Conservation (phyloP, 2,797 vertebrate species). For the Hoplostethus mediterraneus region DNA sequence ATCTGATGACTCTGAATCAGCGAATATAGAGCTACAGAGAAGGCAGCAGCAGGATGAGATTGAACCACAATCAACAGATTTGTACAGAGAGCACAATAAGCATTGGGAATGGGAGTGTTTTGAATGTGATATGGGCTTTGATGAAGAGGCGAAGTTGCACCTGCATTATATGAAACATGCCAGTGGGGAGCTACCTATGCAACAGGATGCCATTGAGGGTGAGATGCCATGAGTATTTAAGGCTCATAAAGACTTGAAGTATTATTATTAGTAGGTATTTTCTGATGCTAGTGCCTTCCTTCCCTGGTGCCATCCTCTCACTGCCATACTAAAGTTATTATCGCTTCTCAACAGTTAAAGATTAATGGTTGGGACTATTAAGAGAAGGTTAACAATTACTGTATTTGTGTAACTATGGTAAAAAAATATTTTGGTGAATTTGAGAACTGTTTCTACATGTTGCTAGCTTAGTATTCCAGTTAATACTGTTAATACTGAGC, state of each 20-base stretch:
- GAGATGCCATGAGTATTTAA: constrained; percentile 13
- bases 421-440: not conserved
- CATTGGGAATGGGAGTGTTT: constrained; percentile 77
- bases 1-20: not conserved
- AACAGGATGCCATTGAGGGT: constrained; percentile 12
- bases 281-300: not conserved
- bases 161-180: constrained; percentile 82
- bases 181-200: constrained; percentile 76
- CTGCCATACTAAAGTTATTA: too few relatives aligned
- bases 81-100: constrained; percentile 28
- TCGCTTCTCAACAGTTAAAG: not conserved
- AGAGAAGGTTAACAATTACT: not conserved
- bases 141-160: constrained; percentile 72
- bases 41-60: not conserved
- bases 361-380: not conserved
- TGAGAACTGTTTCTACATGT: too few relatives aligned
- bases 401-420: not conserved
- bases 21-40: not conserved
- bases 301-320: not conserved
- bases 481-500: too few relatives aligned
- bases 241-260: not conserved
- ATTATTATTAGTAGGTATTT: not conserved
- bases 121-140: constrained; percentile 78
- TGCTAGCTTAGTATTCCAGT: too few relatives aligned
- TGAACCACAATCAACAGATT: not conserved